Evolutionary conservation across 2,797 vertebrate species (phyloP), one percentile per base, ranked within the genome.

Genomic region (Propithecus perrieri): DNA sequence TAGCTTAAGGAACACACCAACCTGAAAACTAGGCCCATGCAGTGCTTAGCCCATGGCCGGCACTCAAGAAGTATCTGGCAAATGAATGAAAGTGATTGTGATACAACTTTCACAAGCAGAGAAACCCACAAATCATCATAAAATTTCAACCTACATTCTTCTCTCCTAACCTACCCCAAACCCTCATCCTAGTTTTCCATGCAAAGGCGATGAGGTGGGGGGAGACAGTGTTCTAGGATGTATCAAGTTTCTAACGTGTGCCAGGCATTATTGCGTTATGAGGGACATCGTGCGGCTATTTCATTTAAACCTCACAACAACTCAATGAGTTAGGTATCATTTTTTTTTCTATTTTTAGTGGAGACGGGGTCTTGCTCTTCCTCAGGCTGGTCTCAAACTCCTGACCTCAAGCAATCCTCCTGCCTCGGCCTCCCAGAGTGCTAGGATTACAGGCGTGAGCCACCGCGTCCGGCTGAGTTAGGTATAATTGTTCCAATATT

Each of bases 251-350:
- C 43, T 57, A 48, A 35, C 8, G 30, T 4, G 3, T 30, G 17
- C 30, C 53, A 69, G 15, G n/a, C 48, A 57, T 80, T 74, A 50
- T 33, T 59, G 50, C 38, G 33, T 85, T 74, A 43, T 22, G 41
- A 74, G 17, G 24, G 5, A 26, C 33, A 55, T 50, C 55, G 43
- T 14, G 12, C n/a, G 59, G 61, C 13, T 74, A 14, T 78, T 80
- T 89, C 89, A 76, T 80, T 84, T 94, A 87, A 93, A 75, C 30
- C 20, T 88, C 75, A n/a, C 7, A 88, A 61, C 43, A 89, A 53
- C 46, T 74, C 63, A 84, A 26, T 79, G 50, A 93, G 26, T 33
- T n/a, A 43, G 50, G n/a, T 57, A 57, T 24, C 22, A 22, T 55
- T 55, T 55, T 55, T 55, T 55, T 55, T 55, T 20, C 20, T 55